Base-by-base conservation (phyloP, 2,113 vertebrate genomes). In the Ginglymostoma cirratum region DNA sequence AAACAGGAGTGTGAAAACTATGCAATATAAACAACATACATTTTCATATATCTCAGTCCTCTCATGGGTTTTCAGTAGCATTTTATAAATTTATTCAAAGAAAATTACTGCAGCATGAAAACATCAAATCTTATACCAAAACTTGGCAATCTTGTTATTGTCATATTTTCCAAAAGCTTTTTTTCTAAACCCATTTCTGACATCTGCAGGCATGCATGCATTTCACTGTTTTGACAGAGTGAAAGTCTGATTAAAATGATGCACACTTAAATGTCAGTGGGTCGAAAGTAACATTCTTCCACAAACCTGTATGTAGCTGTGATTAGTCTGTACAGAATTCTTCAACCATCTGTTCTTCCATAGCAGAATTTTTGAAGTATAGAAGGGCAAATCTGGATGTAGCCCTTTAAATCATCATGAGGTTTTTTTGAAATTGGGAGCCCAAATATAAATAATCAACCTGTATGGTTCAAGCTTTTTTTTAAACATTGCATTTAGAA, bases 71-170 rank as follows among this genome's bases (percentile, higher is more conserved):
- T 95, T 72, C 94, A 95, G 45, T 34, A 72, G 94, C 94, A 52
- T 95, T 95, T 95, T 95, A 95, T 95, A 95, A 95, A 95, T 95
- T 70, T 95, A 95, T 95, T 95, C 94, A 76, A 95, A 95, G 94
- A 76, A 72, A 72, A 72, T 72, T 95, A 95, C 94, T 95, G 94
- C 94, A 95, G 94, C 94, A 95, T 95, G 94, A 95, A 70, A 95
- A 95, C 94, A 95, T 95, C 94, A 95, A 95, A 95, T 95, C 67
- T 95, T 95, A 72, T 95, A 30, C 67, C 67, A 95, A 95, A 95
- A 95, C 94, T 95, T 95, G 94, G 94, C 94, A 95, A 95, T 95
- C 94, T 95, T 95, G 94, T 95, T 95, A 95, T 95, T 95, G 94
- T 95, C 94, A 95, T 95, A 95, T 95, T 95, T 95, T 95, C 67